Conservation (phyloP, 1,140 invertebrate genomes). For the Drosophila nebulosa region DNA sequence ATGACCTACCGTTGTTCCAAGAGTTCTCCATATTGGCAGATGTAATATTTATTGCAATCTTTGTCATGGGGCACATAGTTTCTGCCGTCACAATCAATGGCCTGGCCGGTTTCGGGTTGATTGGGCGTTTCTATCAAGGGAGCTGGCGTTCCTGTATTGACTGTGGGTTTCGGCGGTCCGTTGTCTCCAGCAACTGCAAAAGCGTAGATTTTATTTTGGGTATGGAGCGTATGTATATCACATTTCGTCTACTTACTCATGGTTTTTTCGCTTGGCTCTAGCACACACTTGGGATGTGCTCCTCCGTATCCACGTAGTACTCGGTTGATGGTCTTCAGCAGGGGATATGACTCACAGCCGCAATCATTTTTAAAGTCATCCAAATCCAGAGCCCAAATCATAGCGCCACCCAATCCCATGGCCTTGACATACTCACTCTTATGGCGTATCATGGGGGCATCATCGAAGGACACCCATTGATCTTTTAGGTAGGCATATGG, state of each 20-base stretch:
- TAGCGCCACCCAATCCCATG: slow-evolving; percentile 89
- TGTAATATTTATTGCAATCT: slow-evolving; percentile 90
- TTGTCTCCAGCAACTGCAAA: slow-evolving; percentile 37
- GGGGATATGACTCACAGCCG: slow-evolving; percentile 89
- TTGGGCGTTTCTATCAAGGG: slow-evolving; percentile 12
- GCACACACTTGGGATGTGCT: slow-evolving; percentile 58
- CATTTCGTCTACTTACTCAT: slow-evolving; percentile 48
- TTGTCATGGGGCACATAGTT: slow-evolving; percentile 84
- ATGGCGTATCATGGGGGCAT: slow-evolving; percentile 86
- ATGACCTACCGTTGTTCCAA: slow-evolving; percentile 82
- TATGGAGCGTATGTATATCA: no score
- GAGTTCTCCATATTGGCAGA: slow-evolving; percentile 88
- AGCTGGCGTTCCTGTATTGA: slow-evolving; percentile 28
- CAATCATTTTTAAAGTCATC: slow-evolving; percentile 89
- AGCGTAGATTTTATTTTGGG: not conserved
- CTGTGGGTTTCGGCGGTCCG: slow-evolving; percentile 35
- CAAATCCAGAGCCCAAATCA: slow-evolving; percentile 93
- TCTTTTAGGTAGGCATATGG: slow-evolving; percentile 88
- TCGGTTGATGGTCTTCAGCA: slow-evolving; percentile 89
- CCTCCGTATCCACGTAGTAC: slow-evolving; percentile 85
- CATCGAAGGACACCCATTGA: slow-evolving; percentile 94
- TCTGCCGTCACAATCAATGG: slow-evolving; percentile 83
- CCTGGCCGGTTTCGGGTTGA: slow-evolving; percentile 43
- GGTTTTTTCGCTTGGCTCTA: slow-evolving; percentile 59
- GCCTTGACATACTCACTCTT: slow-evolving; percentile 89